Percentiles rank a stretch among this genome's conserved stretches.
Conservation (phyloP, 2,113 vertebrate genomes). For the Varanus salvator region DNA sequence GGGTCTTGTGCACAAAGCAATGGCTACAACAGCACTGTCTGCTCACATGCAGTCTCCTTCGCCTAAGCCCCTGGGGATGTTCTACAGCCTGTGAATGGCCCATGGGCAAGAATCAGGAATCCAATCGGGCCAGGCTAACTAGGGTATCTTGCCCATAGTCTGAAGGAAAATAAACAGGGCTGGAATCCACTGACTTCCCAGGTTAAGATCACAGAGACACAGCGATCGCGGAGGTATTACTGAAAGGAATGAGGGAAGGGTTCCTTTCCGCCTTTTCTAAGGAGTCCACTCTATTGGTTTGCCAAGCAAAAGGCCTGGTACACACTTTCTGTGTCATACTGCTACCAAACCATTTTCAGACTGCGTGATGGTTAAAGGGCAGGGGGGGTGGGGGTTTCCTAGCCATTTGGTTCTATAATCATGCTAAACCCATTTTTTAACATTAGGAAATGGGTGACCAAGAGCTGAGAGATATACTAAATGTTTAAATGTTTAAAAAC, state of each 20-base stretch:
- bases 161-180: not conserved
- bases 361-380: not conserved
- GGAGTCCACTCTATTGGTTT: conserved; percentile 6
- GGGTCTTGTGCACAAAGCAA: not conserved
- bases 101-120: not conserved
- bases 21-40: not conserved
- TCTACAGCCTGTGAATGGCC: not conserved
- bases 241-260: not conserved
- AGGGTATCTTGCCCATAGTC: not conserved
- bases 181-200: not conserved
- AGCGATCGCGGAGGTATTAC: not conserved
- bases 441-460: not conserved
- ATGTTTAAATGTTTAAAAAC: too few relatives aligned
- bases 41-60: not conserved
- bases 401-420: not conserved
- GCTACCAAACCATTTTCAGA: not conserved
- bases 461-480: not conserved
- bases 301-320: not conserved
- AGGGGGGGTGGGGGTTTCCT: not conserved
- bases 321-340: not conserved
- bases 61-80: not conserved
- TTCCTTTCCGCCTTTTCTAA: not conserved
- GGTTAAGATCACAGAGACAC: not conserved
- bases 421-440: not conserved
- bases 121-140: not conserved